Percentiles rank a stretch among this genome's conserved stretches.
Evolutionary conservation across 2,113 vertebrate species (phyloP).

Genomic region (Mirza zaza): DNA sequence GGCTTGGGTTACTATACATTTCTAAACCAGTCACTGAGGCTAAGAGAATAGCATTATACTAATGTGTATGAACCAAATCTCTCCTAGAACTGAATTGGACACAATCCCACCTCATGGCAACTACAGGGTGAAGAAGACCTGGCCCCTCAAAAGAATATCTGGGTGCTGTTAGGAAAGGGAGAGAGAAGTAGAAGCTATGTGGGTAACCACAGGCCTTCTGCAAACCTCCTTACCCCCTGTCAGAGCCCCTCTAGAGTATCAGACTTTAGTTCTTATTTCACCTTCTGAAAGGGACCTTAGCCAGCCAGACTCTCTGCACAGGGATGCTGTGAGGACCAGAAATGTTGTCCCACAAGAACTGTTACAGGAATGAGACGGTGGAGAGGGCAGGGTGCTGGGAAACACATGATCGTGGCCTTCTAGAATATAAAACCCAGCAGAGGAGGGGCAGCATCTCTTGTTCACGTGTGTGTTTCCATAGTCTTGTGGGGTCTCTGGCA

Average conservation of each 20-base stretch:
- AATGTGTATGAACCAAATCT: background rate
- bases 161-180: background rate
- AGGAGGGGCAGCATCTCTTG: background rate
- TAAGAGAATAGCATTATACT: background rate
- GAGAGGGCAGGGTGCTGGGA: background rate
- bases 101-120: background rate
- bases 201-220: background rate
- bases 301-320: fast-evolving
- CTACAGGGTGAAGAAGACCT: background rate
- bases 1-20: background rate
- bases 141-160: background rate
- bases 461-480: background rate
- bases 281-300: background rate
- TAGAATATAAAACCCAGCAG: background rate
- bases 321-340: background rate
- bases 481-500: background rate
- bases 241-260: too few relatives aligned
- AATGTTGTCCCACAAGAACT: background rate
- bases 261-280: background rate
- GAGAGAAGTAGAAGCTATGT: background rate
- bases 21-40: background rate
- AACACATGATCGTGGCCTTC: background rate
- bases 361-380: background rate
- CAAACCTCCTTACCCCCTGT: fast-evolving
- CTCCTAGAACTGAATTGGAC: background rate